phyloP scores from a whole-genome alignment of 2,797 vertebrate species.

The Etheostoma perlongum region DNA sequence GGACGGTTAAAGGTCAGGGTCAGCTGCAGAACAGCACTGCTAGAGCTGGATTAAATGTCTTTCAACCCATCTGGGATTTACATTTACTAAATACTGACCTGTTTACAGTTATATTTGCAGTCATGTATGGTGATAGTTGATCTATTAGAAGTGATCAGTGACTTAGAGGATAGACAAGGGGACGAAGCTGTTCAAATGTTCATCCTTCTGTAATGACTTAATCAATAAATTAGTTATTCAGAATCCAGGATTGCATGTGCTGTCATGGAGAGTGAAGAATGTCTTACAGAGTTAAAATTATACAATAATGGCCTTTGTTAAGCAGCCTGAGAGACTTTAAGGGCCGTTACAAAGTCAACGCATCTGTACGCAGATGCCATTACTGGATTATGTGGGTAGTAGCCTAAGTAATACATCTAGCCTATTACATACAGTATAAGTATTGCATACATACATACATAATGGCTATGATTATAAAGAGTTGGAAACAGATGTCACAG shows the following conservation, averaged over 20 bases:
- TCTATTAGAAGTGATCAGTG: conserved; percentile 21
- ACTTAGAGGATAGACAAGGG: conserved; percentile 14
- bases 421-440: background rate
- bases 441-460: background rate
- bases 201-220: conserved; percentile 17
- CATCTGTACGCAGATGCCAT: too few relatives aligned
- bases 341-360: too few relatives aligned
- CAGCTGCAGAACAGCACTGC: background rate
- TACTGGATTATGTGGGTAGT: background rate
- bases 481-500: conserved; percentile 22
- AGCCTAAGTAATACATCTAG: too few relatives aligned
- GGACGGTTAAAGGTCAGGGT: conserved; percentile 22
- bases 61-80: background rate
- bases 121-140: background rate
- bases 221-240: conserved; percentile 60
- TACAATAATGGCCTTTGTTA: background rate
- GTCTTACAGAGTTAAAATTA: background rate
- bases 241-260: background rate
- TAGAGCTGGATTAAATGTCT: background rate
- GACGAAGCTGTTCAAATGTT: conserved; percentile 14
- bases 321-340: background rate
- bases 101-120: background rate
- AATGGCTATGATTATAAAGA: background rate
- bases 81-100: background rate
- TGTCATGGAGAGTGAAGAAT: conserved; percentile 18